Conservation (phyloP, 2,113 vertebrate genomes). For the Leiothrix lutea region DNA sequence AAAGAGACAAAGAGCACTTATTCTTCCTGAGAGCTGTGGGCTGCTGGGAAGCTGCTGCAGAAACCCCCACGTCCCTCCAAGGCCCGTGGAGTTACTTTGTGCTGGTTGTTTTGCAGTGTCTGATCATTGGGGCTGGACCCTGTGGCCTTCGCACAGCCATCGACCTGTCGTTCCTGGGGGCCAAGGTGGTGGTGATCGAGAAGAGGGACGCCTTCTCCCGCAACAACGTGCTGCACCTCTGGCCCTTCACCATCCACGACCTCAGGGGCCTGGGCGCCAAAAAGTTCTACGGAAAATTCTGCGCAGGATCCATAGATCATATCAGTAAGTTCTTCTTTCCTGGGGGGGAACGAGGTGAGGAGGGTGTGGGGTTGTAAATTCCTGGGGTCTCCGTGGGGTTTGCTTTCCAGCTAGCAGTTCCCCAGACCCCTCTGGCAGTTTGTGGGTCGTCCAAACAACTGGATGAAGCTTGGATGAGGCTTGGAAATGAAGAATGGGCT, state of each 20-base stretch:
- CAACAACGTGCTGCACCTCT: constrained; percentile 95
- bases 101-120: constrained; percentile 82
- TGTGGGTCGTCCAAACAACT: no score
- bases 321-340: constrained; percentile 86
- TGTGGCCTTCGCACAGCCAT: constrained; percentile 96
- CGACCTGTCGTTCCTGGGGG: constrained; percentile 90
- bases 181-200: constrained; percentile 94
- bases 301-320: constrained; percentile 96
- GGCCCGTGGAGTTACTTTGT: not conserved
- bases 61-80: not conserved
- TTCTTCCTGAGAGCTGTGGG: accelerated
- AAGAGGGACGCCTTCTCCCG: constrained; percentile 97
- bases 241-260: constrained; percentile 98
- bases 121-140: constrained; percentile 97
- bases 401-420: no score
- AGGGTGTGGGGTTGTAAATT: no score
- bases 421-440: no score
- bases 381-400: no score
- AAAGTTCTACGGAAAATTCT: constrained; percentile 98
- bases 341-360: not conserved
- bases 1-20: not conserved
- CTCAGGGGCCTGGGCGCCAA: constrained; percentile 94
- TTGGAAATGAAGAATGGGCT: no score
- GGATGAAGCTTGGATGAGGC: no score
- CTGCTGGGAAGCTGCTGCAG: not conserved